These are phyloP conservation scores for Biston stratarius DNA, from an alignment of 2,888 invertebrate species.

Conservation along the genomic window DNA sequence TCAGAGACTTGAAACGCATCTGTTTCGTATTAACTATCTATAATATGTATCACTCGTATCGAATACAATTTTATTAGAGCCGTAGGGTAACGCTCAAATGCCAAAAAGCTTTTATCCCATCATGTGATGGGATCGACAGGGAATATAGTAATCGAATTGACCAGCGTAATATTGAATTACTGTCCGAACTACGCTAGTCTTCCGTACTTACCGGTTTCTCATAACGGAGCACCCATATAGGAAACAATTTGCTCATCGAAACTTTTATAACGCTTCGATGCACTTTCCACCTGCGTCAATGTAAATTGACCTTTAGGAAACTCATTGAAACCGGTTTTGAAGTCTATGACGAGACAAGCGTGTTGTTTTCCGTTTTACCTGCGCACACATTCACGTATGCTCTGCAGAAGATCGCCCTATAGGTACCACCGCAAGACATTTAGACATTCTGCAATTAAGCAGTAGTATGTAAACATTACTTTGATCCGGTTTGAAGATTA, in stretches of 20 bases:
- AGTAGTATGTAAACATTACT: no score
- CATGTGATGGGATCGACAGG: neutral
- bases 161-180: neutral
- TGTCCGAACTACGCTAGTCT: neutral
- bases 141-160: neutral
- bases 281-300: constrained; percentile 11
- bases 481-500: no score
- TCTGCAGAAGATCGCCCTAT: no score
- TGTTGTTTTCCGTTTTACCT: constrained; percentile 3
- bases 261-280: neutral
- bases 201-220: neutral
- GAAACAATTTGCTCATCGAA: neutral
- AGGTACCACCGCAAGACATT: no score
- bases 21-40: constrained; percentile 48
- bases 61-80: constrained; percentile 28
- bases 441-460: no score
- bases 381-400: neutral
- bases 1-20: constrained; percentile 45
- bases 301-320: constrained; percentile 18
- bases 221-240: neutral
- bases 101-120: constrained; percentile 17
- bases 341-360: neutral
- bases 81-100: neutral
- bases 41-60: constrained; percentile 10
- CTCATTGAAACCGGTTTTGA: constrained; percentile 9